Evolutionary conservation across 2,888 invertebrate genomes (phyloP).

Genomic region (Thera obeliscata): DNA sequence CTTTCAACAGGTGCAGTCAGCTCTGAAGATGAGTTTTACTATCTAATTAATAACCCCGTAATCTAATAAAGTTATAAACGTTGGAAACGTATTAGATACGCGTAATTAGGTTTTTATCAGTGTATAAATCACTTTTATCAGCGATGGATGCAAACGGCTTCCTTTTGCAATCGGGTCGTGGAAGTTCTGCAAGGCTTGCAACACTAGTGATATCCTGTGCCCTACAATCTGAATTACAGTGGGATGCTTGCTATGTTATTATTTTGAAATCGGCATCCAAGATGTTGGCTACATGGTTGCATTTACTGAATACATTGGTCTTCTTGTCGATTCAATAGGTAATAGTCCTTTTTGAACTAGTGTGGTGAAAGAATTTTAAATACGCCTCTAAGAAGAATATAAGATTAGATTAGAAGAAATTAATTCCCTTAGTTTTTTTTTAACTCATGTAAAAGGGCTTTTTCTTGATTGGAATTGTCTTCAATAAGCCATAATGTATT

Average conservation of each 20-base stretch:
- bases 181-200: constrained; percentile 45
- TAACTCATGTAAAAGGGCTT: too few relatives aligned
- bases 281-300: constrained; percentile 13
- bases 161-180: constrained; percentile 54
- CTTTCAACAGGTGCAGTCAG: constrained; percentile 29
- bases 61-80: constrained; percentile 35
- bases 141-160: constrained; percentile 48
- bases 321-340: too few relatives aligned
- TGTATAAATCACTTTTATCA: constrained; percentile 56
- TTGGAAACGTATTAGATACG: constrained; percentile 41
- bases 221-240: constrained; percentile 41
- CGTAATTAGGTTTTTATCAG: constrained; percentile 54
- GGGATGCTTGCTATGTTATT: constrained; percentile 34
- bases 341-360: too few relatives aligned
- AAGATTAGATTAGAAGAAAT: too few relatives aligned
- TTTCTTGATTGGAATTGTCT: too few relatives aligned
- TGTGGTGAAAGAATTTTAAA: too few relatives aligned
- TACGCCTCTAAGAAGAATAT: too few relatives aligned
- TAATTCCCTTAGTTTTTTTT: too few relatives aligned
- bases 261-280: constrained; percentile 27
- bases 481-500: too few relatives aligned
- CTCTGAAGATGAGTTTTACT: constrained; percentile 20
- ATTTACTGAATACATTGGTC: constrained; percentile 7
- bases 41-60: constrained; percentile 23
- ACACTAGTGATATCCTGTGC: constrained; percentile 53